These are phyloP conservation scores for Himalopsyche tibetana DNA, from an alignment of 2,888 invertebrate species.

Conservation along the genomic window DNA sequence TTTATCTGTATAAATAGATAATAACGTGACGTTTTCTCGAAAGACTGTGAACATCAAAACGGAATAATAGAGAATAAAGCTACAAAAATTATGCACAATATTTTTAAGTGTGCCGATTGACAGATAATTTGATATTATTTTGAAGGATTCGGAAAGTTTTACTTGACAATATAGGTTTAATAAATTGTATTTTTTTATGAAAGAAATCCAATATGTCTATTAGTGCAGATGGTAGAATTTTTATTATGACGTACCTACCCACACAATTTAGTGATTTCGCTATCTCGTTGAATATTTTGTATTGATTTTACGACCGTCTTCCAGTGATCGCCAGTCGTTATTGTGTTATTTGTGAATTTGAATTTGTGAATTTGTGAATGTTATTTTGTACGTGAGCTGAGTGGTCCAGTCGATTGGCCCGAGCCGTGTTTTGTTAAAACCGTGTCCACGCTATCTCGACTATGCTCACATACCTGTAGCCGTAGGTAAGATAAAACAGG, in stretches of 20 bases:
- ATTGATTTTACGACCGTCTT: conserved; percentile 5
- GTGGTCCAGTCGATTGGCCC: conserved; percentile 25
- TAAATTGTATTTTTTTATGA: background rate
- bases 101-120: no score
- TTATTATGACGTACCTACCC: background rate
- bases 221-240: background rate
- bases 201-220: conserved; percentile 3
- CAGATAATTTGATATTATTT: no score
- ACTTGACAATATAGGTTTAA: no score
- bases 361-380: no score
- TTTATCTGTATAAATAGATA: no score
- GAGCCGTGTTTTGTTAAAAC: conserved; percentile 59
- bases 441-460: conserved; percentile 63
- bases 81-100: no score
- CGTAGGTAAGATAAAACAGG: conserved; percentile 66
- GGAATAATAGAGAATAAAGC: no score
- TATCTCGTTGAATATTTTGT: conserved; percentile 30
- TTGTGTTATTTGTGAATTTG: no score
- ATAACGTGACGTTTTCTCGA: no score
- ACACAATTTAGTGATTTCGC: conserved; percentile 5
- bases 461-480: conserved; percentile 64
- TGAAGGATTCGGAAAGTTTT: no score
- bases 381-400: conserved; percentile 15
- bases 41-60: no score
- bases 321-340: background rate